These are phyloP conservation scores for Ostrea edulis DNA, from an alignment of 1,140 invertebrate genomes.

Conservation along the genomic window DNA sequence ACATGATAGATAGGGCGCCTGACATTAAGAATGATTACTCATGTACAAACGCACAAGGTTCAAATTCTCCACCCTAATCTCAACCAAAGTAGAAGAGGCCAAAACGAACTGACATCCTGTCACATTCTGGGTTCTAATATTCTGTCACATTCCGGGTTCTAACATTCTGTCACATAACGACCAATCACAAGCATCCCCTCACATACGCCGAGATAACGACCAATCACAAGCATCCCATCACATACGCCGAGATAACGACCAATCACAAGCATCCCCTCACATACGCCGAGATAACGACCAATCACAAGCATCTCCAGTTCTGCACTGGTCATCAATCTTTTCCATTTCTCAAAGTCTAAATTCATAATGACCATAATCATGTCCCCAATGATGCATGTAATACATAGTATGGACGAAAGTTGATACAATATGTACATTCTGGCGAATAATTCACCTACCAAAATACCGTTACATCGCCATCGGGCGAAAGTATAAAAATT, in stretches of 20 bases:
- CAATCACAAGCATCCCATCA: not conserved
- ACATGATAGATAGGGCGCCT: not conserved
- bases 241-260: not conserved
- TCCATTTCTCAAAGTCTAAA: too few relatives aligned
- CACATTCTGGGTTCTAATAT: not conserved
- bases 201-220: not conserved
- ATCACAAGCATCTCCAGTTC: not conserved
- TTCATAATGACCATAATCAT: too few relatives aligned
- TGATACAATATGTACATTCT: too few relatives aligned
- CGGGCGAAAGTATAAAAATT: too few relatives aligned
- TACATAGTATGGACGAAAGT: too few relatives aligned
- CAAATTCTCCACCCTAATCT: not conserved
- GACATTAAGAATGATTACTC: not conserved
- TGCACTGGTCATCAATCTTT: too few relatives aligned
- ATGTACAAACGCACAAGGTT: not conserved
- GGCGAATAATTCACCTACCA: too few relatives aligned
- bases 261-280: constrained; percentile 1
- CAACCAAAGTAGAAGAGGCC: not conserved
- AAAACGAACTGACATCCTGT: not conserved
- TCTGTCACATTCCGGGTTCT: constrained; percentile 20
- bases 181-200: constrained; percentile 4
- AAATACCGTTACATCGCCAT: too few relatives aligned
- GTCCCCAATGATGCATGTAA: too few relatives aligned
- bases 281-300: not conserved
- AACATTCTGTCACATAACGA: too few relatives aligned